Evolutionary conservation across 1,140 invertebrate species (phyloP), one percentile per base, ranked within the genome.

Genomic region (Heliothis virescens): DNA sequence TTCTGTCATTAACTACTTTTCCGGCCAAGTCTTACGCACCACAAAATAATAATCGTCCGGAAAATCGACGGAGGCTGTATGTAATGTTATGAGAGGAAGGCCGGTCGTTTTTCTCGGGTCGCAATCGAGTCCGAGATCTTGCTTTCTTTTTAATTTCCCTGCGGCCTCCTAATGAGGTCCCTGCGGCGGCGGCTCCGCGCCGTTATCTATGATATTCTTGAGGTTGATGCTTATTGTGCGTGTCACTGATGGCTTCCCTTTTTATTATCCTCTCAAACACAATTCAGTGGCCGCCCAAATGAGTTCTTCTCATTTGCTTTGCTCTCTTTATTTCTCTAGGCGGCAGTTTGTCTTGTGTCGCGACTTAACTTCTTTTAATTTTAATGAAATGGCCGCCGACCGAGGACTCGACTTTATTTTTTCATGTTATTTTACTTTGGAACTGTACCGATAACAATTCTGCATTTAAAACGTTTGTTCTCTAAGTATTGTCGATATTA

Each of bases 111-210:
- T 89, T 92, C 91, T 91, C 86, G 88, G 83, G 85, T 86, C 87
- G 90, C 91, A 94, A 94, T 94, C 90, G 92, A 92, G 92, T 95
- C 93, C 93, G 90, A 93, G 90, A 91, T 92, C 92, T 95, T 93
- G 92, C 90, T 95, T 94, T 94, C 92, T 94, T 95, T 95, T 94
- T 95, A 95, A 95, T 95, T 95, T 95, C 94, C 95, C 95, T 93
- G 91, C 90, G 94, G 95, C 87, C 92, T 90, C 91, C 93, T 94
- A 94, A 94, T 94, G 93, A 94, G 92, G 88, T 94, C 93, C 87
- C 89, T 85, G 86, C 87, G 92, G 91, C 87, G 86, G 85, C 86
- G 87, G 85, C 85, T 84, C 81, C 82, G 83, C 85, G 91, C 89
- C 88, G 92, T 94, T 94, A 94, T 94, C 93, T 94, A 94, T 94